Percentiles rank a stretch among this genome's conserved stretches.
Conservation (phyloP, 2,113 vertebrate species). For the Oreotrochilus melanogaster region DNA sequence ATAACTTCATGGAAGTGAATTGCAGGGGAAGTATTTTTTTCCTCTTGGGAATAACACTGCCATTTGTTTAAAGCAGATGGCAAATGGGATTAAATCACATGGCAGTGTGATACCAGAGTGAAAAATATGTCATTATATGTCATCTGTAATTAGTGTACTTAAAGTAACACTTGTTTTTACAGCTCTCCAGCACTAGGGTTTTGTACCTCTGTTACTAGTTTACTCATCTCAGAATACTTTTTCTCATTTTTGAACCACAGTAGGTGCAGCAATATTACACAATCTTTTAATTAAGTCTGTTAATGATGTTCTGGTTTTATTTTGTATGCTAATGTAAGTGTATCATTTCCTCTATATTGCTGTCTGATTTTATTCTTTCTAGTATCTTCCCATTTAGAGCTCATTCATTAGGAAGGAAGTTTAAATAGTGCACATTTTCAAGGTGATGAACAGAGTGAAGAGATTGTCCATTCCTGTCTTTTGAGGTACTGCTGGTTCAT, state of each 20-base stretch:
- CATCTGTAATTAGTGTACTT: conserved; percentile 8
- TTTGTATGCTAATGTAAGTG: neutral
- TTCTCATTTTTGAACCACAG: neutral
- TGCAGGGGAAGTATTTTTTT: conserved; percentile 25
- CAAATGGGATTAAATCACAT: conserved; percentile 42
- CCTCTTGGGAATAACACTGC: conserved; percentile 3
- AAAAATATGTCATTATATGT: conserved; percentile 26
- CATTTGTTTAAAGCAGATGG: conserved; percentile 70
- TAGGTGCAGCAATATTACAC: neutral
- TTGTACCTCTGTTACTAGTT: neutral
- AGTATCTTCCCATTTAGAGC: neutral
- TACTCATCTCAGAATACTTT: neutral
- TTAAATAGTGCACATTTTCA: neutral
- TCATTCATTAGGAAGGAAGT: neutral
- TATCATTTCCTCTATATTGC: neutral
- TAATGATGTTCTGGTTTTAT: conserved; percentile 16
- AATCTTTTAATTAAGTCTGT: neutral
- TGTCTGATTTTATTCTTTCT: neutral
- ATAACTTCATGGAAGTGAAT: conserved; percentile 44
- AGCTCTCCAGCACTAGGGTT: neutral
- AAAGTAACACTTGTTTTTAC: neutral
- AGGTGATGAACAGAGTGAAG: neutral
- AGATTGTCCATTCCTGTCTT: neutral
- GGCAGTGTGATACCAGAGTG: neutral
- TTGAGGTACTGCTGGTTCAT: neutral